phyloP scores from a whole-genome alignment of 1,140 invertebrate species.

The Musca vetustissima region DNA sequence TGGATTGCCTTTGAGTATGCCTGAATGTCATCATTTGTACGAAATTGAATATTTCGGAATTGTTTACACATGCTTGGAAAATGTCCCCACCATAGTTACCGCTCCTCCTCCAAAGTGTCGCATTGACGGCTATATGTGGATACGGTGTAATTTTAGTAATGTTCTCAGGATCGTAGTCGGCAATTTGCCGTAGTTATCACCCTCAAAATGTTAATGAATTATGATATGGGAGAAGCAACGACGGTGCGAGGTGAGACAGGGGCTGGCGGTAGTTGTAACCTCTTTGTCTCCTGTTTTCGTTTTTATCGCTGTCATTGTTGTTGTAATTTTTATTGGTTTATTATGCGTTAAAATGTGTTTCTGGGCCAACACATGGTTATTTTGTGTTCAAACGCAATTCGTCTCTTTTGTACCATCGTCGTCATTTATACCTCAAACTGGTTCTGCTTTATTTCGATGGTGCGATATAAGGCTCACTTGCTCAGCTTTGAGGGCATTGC shows the following conservation, averaged over 20 bases:
- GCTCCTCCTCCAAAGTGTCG: too few species aligned
- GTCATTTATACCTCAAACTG: constrained; percentile 11
- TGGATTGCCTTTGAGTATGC: too few species aligned
- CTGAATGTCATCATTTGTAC: background rate
- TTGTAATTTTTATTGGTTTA: constrained; percentile 18
- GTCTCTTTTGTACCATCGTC: constrained; percentile 4
- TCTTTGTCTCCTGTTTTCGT: background rate
- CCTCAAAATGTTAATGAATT: too few species aligned
- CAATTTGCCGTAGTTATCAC: too few species aligned
- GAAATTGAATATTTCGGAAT: constrained; percentile 2
- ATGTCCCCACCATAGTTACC: background rate
- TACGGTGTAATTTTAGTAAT: background rate
- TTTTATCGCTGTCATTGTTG: too few species aligned
- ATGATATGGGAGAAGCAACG: too few species aligned
- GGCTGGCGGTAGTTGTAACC: background rate
- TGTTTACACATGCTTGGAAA: constrained; percentile 10
- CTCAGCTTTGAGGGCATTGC: background rate
- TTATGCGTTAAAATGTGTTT: constrained; percentile 23
- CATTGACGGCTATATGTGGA: background rate
- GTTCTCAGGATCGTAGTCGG: too few species aligned
- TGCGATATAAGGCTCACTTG: background rate
- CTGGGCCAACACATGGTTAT: constrained; percentile 22
- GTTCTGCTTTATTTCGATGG: background rate
- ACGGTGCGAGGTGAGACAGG: too few species aligned
- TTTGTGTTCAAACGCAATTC: background rate